These are phyloP conservation scores for Tetragonisca angustula DNA, from an alignment of 2,888 invertebrate species.

Conservation along the genomic window DNA sequence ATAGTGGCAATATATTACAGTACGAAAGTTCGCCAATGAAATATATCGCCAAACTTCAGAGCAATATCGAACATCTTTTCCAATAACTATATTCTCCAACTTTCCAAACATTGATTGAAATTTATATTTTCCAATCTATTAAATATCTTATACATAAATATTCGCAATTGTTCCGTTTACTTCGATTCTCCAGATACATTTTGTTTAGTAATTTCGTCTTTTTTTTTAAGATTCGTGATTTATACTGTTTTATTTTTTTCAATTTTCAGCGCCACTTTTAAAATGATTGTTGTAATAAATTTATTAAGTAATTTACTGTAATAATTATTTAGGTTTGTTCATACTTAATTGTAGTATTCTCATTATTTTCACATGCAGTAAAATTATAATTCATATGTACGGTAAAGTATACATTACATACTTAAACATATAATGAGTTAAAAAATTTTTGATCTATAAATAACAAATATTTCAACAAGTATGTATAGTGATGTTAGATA, in stretches of 20 bases:
- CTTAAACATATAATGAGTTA: neutral
- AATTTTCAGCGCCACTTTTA: constrained; percentile 30
- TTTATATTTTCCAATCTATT: neutral
- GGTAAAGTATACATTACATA: neutral
- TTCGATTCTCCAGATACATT: neutral
- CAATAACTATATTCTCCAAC: neutral
- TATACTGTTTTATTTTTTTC: constrained; percentile 18
- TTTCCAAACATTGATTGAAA: neutral
- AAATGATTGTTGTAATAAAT: neutral
- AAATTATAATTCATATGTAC: neutral
- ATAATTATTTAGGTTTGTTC: neutral
- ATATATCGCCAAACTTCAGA: constrained; percentile 40
- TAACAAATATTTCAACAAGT: neutral
- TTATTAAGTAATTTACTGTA: constrained; percentile 8
- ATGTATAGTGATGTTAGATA: neutral
- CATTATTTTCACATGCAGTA: neutral
- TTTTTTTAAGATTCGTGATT: constrained; percentile 7
- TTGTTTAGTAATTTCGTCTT: constrained; percentile 7
- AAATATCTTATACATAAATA: neutral
- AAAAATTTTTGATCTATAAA: neutral
- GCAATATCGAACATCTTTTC: constrained; percentile 6
- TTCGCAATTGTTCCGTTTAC: constrained; percentile 1
- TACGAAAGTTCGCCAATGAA: constrained; percentile 38
- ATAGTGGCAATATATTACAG: constrained; percentile 25
- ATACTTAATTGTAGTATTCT: neutral